Base-by-base conservation (phyloP, 2,888 invertebrate genomes). In the Steinernema scapterisci region DNA sequence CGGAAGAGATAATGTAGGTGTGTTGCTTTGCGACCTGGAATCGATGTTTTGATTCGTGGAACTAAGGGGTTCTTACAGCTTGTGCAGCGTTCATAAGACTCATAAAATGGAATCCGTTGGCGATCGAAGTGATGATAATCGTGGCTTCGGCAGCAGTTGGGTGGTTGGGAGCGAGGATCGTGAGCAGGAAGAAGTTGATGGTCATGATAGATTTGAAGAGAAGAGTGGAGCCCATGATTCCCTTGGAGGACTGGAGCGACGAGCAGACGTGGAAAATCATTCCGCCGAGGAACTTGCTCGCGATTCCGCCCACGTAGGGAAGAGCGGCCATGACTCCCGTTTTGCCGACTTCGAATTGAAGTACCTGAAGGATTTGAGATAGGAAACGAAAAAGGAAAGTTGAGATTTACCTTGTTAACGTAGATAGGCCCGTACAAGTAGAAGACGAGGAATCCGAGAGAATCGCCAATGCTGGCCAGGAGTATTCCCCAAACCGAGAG, bases 381-480 rank as follows among this genome's bases (percentile, higher is more conserved):
- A n/a, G n/a, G n/a, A n/a, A n/a, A n/a, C n/a, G n/a, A n/a, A n/a
- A n/a, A n/a, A n/a, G n/a, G n/a, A n/a, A n/a, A n/a, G n/a, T n/a
- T n/a, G n/a, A n/a, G n/a, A n/a, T n/a, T n/a, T 54, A 54, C 54
- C 63, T 63, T 63, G 63, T 63, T 27, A 1, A 63, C 63, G 25
- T 63, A 63, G 25, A 63, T 63, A 6, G 63, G 63, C 13, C 63
- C 63, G 16, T 63, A 63, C 3, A 63, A n/a, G 38, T 31, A 63
- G 63, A 63, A 63, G 16, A 38, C 31, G 16, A 63, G 27, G 63
- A 25, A 63, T 6, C 25, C 27, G 27, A 63, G 63, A n/a, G 63
- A 21, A 27, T 63, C 63, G 1, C 31, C 63, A 7, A 63, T 27
- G 63, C 31, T 25, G 16, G 63, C 25, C 3, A 21, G 31, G 1